Conservation (phyloP, 2,113 vertebrate species). For the Podilymbus podiceps region DNA sequence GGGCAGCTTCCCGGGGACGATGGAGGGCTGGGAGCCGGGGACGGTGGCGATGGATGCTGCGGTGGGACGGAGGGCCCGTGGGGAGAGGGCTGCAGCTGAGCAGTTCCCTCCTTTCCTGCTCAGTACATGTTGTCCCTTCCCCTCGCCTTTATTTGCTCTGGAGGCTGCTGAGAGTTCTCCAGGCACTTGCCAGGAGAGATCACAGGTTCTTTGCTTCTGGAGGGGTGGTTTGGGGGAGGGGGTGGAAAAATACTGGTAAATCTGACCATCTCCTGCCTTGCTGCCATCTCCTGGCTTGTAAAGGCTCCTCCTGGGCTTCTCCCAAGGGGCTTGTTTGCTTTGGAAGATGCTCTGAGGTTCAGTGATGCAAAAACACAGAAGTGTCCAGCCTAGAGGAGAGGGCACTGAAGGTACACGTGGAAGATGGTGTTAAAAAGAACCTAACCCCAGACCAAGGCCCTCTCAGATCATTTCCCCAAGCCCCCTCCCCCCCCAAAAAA, state of each 20-base stretch:
- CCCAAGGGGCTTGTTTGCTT: conserved; percentile 35
- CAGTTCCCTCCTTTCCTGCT: not conserved
- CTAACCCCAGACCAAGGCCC: not conserved
- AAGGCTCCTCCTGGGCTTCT: conserved; percentile 29
- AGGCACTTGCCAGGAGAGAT: conserved; percentile 51
- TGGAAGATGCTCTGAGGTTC: conserved; percentile 29
- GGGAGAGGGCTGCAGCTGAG: not conserved
- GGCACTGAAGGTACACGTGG: not conserved
- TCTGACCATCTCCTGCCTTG: not conserved
- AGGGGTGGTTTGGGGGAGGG: not conserved
- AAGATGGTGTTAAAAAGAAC: not conserved
- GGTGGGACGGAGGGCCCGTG: not conserved
- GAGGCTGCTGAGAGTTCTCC: conserved; percentile 35
- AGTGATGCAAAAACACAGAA: not conserved
- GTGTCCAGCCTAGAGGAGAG: not conserved
- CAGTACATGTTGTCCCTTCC: conserved; percentile 25
- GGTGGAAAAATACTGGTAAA: conserved; percentile 76
- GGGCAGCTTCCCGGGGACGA: not conserved
- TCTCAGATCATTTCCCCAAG: not conserved
- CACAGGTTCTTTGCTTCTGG: conserved; percentile 26
- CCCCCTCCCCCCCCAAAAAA: not conserved
- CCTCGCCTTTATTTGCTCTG: conserved; percentile 62
- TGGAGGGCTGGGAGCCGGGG: fast-evolving
- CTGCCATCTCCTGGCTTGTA: not conserved
- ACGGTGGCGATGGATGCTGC: not conserved